These are phyloP conservation scores for Lordiphosa mommai DNA, from an alignment of 1,140 invertebrate species.

Conservation along the genomic window DNA sequence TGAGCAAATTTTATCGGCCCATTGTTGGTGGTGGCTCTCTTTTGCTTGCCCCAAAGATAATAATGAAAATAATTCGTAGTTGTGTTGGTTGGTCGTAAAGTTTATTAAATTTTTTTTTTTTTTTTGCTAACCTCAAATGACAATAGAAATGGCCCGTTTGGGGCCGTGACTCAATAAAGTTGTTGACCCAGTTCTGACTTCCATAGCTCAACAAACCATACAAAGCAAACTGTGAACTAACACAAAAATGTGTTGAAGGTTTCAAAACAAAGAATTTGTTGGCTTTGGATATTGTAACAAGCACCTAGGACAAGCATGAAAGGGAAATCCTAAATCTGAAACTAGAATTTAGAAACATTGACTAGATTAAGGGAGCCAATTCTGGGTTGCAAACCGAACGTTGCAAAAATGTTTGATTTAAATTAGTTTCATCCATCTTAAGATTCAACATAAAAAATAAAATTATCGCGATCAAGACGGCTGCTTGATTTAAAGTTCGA, in stretches of 20 bases:
- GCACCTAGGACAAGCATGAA: too few relatives aligned
- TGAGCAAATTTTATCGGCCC: constrained; percentile 54
- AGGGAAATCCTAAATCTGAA: too few relatives aligned
- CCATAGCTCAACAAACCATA: not conserved
- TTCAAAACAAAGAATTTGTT: too few relatives aligned
- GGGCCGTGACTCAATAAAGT: constrained; percentile 33
- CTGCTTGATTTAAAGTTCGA: too few relatives aligned
- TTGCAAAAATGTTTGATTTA: too few relatives aligned
- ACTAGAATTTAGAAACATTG: too few relatives aligned
- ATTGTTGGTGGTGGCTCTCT: constrained; percentile 14
- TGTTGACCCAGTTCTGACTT: constrained; percentile 49
- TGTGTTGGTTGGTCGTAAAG: constrained; percentile 43
- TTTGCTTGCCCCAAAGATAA: constrained; percentile 39
- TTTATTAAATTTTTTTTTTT: constrained; percentile 65
- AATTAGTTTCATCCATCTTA: too few relatives aligned
- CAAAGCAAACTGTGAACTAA: not conserved
- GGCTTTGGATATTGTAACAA: too few relatives aligned
- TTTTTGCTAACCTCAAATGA: constrained; percentile 28
- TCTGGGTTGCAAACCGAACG: too few relatives aligned
- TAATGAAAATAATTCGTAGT: constrained; percentile 74
- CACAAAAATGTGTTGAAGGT: not conserved
- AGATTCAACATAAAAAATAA: too few relatives aligned
- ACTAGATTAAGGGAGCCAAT: too few relatives aligned
- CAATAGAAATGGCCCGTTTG: constrained; percentile 30
- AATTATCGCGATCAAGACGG: too few relatives aligned